A percentile compares a stretch with the other conserved stretches of the same genome.
These are phyloP conservation scores for Actenoides hombroni DNA, from an alignment of 2,113 vertebrate genomes.

Conservation along the genomic window DNA sequence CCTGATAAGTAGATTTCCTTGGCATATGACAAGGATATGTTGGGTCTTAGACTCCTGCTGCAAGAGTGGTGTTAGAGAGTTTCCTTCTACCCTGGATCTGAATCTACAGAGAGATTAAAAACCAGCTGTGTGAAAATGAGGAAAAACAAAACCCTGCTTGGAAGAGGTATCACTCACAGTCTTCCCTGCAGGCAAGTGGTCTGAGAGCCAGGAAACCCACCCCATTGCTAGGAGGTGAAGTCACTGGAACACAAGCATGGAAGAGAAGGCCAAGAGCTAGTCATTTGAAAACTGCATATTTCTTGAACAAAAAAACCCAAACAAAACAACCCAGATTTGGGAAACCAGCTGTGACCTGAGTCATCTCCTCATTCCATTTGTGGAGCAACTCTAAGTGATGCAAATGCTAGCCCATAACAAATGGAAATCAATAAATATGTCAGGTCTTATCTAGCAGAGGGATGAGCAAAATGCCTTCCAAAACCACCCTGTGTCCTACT, in stretches of 20 bases:
- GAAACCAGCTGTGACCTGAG: slow-evolving; percentile 47
- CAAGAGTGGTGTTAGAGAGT: not conserved
- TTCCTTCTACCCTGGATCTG: not conserved
- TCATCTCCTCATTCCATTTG: slow-evolving; percentile 42
- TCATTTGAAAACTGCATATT: not conserved
- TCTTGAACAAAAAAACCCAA: not conserved
- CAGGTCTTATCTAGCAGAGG: not conserved
- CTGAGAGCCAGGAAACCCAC: not conserved
- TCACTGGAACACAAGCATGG: not conserved
- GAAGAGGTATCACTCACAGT: not conserved
- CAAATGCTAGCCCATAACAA: not conserved
- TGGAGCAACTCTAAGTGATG: slow-evolving; percentile 11
- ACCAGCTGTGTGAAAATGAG: not conserved
- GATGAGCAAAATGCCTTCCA: slow-evolving; percentile 1
- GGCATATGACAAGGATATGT: not conserved
- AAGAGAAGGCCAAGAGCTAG: not conserved
- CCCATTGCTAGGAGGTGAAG: slow-evolving; percentile 18
- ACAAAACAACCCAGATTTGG: not conserved
- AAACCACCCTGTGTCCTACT: not conserved
- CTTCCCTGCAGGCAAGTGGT: not conserved
- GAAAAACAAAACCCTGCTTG: not conserved
- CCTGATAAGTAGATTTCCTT: not conserved
- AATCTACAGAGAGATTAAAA: not conserved
- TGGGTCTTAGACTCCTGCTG: not conserved
- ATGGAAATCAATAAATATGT: slow-evolving; percentile 45